Evolutionary conservation across 35 echinoderm and acorn worm species (phyloP).

Genomic region (Ophioderma brevispina): DNA sequence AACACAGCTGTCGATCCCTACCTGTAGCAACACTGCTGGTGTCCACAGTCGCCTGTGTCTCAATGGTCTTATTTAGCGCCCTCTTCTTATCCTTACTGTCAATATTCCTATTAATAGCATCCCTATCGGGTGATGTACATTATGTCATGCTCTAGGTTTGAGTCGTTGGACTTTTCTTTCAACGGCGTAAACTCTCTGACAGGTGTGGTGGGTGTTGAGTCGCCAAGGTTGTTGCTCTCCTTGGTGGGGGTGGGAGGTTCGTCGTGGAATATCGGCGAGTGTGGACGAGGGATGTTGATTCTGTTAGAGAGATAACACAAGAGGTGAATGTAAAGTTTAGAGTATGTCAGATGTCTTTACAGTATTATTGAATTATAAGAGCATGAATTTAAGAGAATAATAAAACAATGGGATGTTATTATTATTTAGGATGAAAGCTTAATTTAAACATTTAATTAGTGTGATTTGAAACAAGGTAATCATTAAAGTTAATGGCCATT

Average conservation of each 20-base stretch:
- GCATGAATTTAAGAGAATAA: too few relatives aligned
- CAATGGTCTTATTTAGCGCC: constrained; percentile 48
- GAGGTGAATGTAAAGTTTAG: too few relatives aligned
- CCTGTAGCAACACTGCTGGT: constrained; percentile 83
- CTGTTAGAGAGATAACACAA: constrained; percentile 36
- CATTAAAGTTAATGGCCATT: too few relatives aligned
- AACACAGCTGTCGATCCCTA: too few relatives aligned
- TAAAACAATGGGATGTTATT: too few relatives aligned
- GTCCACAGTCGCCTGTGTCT: constrained; percentile 86
- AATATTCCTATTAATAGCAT: constrained; percentile 16
- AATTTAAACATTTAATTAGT: too few relatives aligned
- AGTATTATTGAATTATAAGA: too few relatives aligned
- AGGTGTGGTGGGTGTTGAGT: constrained; percentile 49
- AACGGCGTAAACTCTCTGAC: constrained; percentile 38
- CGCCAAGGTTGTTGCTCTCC: constrained; percentile 36
- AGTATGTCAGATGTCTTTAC: too few relatives aligned
- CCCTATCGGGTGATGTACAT: constrained; percentile 54
- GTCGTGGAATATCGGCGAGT: constrained; percentile 46
- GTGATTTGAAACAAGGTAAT: too few relatives aligned
- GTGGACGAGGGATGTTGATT: constrained; percentile 60
- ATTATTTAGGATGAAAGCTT: too few relatives aligned
- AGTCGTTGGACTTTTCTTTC: constrained; percentile 63
- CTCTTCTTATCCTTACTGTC: constrained; percentile 17
- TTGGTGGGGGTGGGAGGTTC: constrained; percentile 60
- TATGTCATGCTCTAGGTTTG: constrained; percentile 78